Evolutionary conservation across 2,888 invertebrate species (phyloP), one percentile per base, ranked within the genome.

Genomic region (Cyrtodaria siliqua): DNA sequence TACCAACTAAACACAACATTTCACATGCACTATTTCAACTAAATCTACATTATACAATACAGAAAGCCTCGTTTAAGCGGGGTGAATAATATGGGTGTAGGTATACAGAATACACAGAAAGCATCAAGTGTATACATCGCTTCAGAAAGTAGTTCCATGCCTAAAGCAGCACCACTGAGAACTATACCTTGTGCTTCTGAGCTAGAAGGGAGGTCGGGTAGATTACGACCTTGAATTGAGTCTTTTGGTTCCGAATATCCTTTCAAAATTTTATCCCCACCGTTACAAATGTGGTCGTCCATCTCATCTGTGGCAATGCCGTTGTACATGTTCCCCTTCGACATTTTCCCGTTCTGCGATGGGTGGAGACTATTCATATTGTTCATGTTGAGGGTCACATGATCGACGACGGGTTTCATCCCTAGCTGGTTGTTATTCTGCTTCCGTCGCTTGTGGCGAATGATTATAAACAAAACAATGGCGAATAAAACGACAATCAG

Each of bases 371-470:
- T 86, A 16, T 86, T 85, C 18, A 90, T 80, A 79, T 90, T 95
- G 94, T 95, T 96, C 95, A 95, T 95, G 91, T 95, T 95, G 80
- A 96, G 95, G 76, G 95, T 95, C 72, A 95, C 95, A 71, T 90
- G 90, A 59, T 84, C 87, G n/a, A 86, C 85, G 14, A 85, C 84
- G 0, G 91, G 90, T 62, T 90, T 91, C 66, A 89, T 82, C 33
- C 86, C 86, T 23, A 87, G 88, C 16, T 84, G 84, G 67, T 89
- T 89, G 74, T 89, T 88, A 78, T 87, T 90, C 73, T 90, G 86
- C 68, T 91, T 91, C 53, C 86, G 82, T 33, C 86, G 77, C 61
- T 88, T 86, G 69, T 90, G 88, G 4, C 87, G 87, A 49, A 88
- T 86, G 49, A 88, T 75, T 63, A 96, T 95, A 61, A 96, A 94